phyloP scores from a whole-genome alignment of 2,888 invertebrate genomes.

The Lamellibrachia columna region DNA sequence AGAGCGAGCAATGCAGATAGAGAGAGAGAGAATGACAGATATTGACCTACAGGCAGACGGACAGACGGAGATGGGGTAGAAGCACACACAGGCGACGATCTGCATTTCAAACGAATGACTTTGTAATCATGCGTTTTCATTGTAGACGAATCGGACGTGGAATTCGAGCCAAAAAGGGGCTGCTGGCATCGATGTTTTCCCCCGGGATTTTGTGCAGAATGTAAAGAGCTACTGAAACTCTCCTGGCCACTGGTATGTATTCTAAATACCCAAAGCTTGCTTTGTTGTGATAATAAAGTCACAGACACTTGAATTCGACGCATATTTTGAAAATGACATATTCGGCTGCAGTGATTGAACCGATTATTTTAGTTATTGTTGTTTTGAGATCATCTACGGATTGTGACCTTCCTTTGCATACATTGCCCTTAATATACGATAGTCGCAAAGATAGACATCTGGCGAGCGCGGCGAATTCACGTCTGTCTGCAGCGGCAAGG shows the following conservation, averaged over 20 bases:
- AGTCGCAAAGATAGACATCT: no score
- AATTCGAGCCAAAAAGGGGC: neutral
- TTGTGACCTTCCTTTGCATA: no score
- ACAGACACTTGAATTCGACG: neutral
- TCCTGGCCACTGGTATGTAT: slow-evolving; percentile 44
- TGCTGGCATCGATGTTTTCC: slow-evolving; percentile 33
- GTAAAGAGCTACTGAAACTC: slow-evolving; percentile 40
- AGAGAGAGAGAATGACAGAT: neutral
- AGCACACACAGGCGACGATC: neutral
- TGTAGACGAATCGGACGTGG: neutral
- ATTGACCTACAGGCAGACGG: neutral
- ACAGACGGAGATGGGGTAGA: neutral
- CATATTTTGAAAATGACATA: no score
- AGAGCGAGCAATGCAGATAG: no score
- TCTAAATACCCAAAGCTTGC: neutral
- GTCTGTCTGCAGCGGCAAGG: no score
- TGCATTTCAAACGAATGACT: neutral
- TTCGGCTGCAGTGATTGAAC: no score
- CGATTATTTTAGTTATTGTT: no score
- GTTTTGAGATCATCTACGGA: no score
- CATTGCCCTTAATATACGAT: no score
- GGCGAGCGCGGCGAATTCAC: no score
- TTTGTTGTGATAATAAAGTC: neutral
- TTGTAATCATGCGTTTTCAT: neutral
- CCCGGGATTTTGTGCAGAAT: slow-evolving; percentile 38